A percentile compares a stretch with the other conserved stretches of the same genome.
These are phyloP conservation scores for Glomeris maerens DNA, from an alignment of 1,140 invertebrate genomes.

Conservation along the genomic window DNA sequence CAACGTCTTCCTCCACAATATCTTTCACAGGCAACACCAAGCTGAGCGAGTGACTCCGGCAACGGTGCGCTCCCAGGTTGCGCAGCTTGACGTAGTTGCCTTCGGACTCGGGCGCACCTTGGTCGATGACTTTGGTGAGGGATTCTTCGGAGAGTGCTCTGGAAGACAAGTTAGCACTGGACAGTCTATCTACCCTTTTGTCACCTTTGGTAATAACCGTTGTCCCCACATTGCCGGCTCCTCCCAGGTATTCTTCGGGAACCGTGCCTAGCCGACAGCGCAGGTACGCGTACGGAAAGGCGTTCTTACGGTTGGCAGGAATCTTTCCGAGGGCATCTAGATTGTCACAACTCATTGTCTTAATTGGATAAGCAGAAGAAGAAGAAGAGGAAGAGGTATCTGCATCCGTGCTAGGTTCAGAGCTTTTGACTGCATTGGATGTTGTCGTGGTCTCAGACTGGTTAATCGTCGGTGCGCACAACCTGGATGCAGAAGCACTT, in stretches of 20 bases:
- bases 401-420: too few species aligned
- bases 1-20: background rate
- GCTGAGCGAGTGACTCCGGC: background rate
- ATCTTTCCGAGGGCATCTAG: constrained; percentile 35
- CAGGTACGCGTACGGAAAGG: constrained; percentile 62
- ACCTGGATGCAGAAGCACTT: constrained; percentile 7
- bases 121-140: background rate
- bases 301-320: constrained; percentile 26
- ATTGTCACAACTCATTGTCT: constrained; percentile 47
- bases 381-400: background rate
- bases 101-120: background rate
- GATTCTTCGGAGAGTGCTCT: background rate
- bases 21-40: background rate
- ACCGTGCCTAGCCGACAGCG: constrained; percentile 55
- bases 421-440: background rate
- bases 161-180: background rate
- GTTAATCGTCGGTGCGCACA: background rate
- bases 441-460: background rate
- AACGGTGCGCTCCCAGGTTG: background rate
- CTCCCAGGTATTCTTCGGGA: constrained; percentile 47
- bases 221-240: background rate
- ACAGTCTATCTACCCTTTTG: background rate
- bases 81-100: background rate
- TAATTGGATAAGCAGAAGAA: constrained; percentile 35
- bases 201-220: background rate